Conservation (phyloP, 2,888 invertebrate genomes). For the Andrena trimmerana region DNA sequence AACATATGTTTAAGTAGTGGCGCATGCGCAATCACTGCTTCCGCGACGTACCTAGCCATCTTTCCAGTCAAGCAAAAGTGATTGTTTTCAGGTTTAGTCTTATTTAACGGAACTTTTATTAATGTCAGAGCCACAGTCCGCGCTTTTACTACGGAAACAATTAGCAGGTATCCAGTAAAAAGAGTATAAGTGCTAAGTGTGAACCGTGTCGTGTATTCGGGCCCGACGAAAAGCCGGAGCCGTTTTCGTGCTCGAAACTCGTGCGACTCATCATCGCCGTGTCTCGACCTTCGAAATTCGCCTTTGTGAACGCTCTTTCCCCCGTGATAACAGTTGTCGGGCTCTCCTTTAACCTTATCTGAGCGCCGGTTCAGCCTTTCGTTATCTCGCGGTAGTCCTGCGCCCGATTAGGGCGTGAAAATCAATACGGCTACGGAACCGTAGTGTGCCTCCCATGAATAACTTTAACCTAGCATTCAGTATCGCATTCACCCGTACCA, state of each 20-base stretch:
- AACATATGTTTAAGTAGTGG: conserved; percentile 83
- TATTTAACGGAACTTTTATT: conserved; percentile 93
- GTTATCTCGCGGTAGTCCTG: conserved; percentile 59
- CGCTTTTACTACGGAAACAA: conserved; percentile 97
- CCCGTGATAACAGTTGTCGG: conserved; percentile 23
- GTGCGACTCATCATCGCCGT: conserved; percentile 79
- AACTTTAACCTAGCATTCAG: conserved; percentile 79
- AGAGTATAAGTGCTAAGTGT: conserved; percentile 68
- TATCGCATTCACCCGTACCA: conserved; percentile 49
- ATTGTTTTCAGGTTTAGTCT: conserved; percentile 91
- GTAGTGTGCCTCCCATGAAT: conserved; percentile 75
- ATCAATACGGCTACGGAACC: conserved; percentile 81
- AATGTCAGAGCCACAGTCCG: conserved; percentile 98
- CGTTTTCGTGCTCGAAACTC: conserved; percentile 84
- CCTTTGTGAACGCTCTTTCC: conserved; percentile 53
- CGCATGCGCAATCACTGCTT: conserved; percentile 83
- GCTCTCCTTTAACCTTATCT: conserved; percentile 16
- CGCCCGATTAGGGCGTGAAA: conserved; percentile 82
- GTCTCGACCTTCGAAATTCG: conserved; percentile 46
- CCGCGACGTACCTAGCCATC: conserved; percentile 88
- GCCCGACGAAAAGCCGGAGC: conserved; percentile 75
- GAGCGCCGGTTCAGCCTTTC: conserved; percentile 36
- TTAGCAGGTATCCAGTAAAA: conserved; percentile 91
- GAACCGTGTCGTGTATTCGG: conserved; percentile 46
- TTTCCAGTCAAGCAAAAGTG: conserved; percentile 89